Base-by-base conservation (phyloP, 2,113 vertebrate genomes). In the Thalassoma bifasciatum region DNA sequence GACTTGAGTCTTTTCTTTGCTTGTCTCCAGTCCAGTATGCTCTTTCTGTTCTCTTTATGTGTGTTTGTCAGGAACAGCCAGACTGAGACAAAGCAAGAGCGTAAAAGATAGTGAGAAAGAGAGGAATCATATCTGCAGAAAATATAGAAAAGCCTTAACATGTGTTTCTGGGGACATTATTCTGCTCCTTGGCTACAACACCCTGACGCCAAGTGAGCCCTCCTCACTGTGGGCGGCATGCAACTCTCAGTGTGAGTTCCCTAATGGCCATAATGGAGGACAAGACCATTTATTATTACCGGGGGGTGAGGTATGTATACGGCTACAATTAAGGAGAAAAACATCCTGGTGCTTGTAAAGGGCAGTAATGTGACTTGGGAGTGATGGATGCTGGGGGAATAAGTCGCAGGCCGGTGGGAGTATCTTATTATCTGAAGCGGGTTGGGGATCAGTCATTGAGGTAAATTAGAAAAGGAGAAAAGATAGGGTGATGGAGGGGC, bases 241-340 rank as follows among this genome's bases (percentile, higher is more conserved):
- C 76, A 86, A 64, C 80, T 88, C 89, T 81, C 89, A 77, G 88
- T 86, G 79, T 81, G 89, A 82, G 81, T 78, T 92, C 87, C 87
- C 84, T 91, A 93, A 93, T 91, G 90, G 81, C 85, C 81, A 79
- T 91, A 92, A 91, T 85, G 83, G 88, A 90, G 82, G 91, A 92
- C 89, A 90, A 83, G 90, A 82, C 82, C 81, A 94, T 94, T 94
- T 93, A 86, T 94, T 92, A 91, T 80, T 72, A 82, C 74, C 73
- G 76, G 65, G 70, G 83, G 81, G 82, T 77, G 85, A 82, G 84
- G 88, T 90, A 88, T 87, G 86, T 87, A 85, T 88, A 86, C 63
- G 63, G 86, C 92, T 87, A 93, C 91, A 93, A 93, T 92, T 94
- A 94, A 92, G 90, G 86, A 85, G 88, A 89, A 89, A 93, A 91